A percentile compares a stretch with the other conserved stretches of the same genome.
Conservation (phyloP, 2,888 invertebrate genomes). For the Cyrtodaria siliqua region DNA sequence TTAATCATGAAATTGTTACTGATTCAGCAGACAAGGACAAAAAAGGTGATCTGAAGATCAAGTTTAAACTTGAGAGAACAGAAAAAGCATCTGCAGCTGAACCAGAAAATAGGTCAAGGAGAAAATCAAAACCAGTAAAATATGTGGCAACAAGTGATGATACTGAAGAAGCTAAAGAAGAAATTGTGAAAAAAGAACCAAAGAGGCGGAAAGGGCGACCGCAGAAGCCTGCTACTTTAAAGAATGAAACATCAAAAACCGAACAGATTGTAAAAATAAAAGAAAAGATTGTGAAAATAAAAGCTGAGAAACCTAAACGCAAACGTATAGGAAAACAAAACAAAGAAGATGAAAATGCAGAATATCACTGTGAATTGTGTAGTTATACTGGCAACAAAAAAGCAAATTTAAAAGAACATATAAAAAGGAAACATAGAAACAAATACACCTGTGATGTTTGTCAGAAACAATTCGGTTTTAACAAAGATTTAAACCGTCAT, state of each 20-base stretch:
- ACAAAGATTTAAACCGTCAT: conserved; percentile 75
- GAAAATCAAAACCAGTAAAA: conserved; percentile 15
- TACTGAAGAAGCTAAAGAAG: no score
- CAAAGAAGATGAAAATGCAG: conserved; percentile 21
- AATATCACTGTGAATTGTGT: conserved; percentile 67
- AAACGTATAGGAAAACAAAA: conserved; percentile 12
- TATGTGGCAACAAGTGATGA: not conserved
- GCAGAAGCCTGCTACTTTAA: no score
- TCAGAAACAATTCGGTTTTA: conserved; percentile 72
- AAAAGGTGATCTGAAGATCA: conserved; percentile 12
- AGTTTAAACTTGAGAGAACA: conserved; percentile 33
- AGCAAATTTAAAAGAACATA: conserved; percentile 69
- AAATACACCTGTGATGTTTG: conserved; percentile 73
- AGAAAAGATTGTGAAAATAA: conserved; percentile 3
- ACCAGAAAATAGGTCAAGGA: conserved; percentile 6
- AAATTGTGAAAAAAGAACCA: no score
- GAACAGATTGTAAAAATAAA: not conserved
- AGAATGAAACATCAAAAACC: no score
- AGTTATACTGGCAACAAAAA: conserved; percentile 64
- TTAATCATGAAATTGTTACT: not conserved
- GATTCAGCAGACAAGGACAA: not conserved
- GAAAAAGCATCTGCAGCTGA: not conserved
- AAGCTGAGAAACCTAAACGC: conserved; percentile 3
- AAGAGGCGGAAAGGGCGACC: no score
- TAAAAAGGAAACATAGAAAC: conserved; percentile 69